phyloP scores from a whole-genome alignment of 2,888 invertebrate species.

The Andrena praecox region DNA sequence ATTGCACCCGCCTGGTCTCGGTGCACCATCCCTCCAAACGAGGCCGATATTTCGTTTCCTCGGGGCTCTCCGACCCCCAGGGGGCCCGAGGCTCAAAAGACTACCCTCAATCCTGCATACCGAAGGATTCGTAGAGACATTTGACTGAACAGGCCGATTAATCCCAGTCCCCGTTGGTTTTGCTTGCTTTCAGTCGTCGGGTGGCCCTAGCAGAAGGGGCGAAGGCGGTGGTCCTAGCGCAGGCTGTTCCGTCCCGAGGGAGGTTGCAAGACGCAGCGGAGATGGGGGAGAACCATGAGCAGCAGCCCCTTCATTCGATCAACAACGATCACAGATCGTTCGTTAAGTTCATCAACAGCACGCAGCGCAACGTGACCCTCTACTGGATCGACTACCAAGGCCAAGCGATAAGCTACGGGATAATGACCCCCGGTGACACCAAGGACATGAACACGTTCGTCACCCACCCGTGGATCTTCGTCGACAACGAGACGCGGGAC shows the following conservation, averaged over 20 bases:
- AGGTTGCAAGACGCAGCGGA: slow-evolving; percentile 12
- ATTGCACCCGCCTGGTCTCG: neutral
- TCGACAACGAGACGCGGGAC: slow-evolving; percentile 90
- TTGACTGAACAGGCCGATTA: slow-evolving; percentile 14
- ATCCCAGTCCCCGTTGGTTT: slow-evolving; percentile 21
- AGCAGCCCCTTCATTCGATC: slow-evolving; percentile 75
- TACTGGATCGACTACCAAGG: slow-evolving; percentile 93
- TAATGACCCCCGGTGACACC: slow-evolving; percentile 86
- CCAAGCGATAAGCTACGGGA: slow-evolving; percentile 87
- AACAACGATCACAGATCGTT: slow-evolving; percentile 82
- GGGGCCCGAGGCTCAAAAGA: neutral
- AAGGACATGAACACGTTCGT: slow-evolving; percentile 91
- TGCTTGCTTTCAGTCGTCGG: slow-evolving; percentile 56
- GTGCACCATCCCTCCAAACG: neutral
- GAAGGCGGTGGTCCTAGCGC: slow-evolving; percentile 14
- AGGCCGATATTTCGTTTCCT: neutral
- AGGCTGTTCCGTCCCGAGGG: neutral
- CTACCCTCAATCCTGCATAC: too few species aligned
- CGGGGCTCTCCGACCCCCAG: neutral
- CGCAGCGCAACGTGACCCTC: slow-evolving; percentile 87
- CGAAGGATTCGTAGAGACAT: too few species aligned
- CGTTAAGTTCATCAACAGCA: slow-evolving; percentile 88
- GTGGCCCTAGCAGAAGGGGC: slow-evolving; percentile 34
- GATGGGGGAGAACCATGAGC: slow-evolving; percentile 54
- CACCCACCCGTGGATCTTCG: slow-evolving; percentile 94